Evolutionary conservation across 2,888 invertebrate genomes (phyloP).

Genomic region (Dichetophora obliterata): DNA sequence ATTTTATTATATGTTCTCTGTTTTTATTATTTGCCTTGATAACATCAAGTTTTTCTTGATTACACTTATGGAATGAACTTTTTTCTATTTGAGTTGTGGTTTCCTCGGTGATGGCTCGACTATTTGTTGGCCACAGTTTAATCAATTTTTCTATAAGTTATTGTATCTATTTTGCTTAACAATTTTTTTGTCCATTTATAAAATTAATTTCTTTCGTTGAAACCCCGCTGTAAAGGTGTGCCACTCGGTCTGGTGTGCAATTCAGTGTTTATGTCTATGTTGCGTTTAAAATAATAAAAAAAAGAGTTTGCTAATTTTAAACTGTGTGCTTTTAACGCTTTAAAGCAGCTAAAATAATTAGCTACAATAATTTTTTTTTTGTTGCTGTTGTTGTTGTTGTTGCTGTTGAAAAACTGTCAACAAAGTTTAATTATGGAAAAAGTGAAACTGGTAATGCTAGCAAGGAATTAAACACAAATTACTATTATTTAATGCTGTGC

Average conservation of each 20-base stretch:
- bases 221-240: not conserved
- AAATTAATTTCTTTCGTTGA: not conserved
- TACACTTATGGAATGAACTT: not conserved
- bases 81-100: not conserved
- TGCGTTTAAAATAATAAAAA: too few species aligned
- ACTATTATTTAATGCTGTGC: not conserved
- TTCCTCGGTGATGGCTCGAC: not conserved
- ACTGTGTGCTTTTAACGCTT: not conserved
- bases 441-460: constrained; percentile 11
- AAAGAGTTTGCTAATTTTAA: too few species aligned
- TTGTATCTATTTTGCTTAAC: too few species aligned
- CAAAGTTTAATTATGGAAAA: constrained; percentile 8
- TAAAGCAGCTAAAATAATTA: not conserved
- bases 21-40: not conserved
- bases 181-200: not conserved
- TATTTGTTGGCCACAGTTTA: too few species aligned
- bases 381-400: not conserved
- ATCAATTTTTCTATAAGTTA: too few species aligned
- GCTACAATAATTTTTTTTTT: not conserved
- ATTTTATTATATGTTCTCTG: not conserved
- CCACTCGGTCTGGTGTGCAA: too few species aligned
- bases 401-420: not conserved
- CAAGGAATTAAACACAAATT: not conserved
- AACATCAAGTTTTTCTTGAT: not conserved
- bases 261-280: too few species aligned